Evolutionary conservation across 1,140 invertebrate species (phyloP).

Genomic region (Pogonomyrmex barbatus): DNA sequence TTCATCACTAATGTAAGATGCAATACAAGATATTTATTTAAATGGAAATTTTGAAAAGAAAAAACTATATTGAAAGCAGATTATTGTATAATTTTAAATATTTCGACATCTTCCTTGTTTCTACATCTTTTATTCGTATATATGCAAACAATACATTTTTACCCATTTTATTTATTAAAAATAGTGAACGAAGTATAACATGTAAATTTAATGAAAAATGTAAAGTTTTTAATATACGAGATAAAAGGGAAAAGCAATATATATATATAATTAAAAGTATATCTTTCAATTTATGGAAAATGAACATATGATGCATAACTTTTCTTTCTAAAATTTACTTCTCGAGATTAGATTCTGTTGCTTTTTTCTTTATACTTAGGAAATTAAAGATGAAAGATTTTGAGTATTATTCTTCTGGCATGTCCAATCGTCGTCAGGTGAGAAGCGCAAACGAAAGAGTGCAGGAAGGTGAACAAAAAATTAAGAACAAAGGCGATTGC

Average conservation of each 20-base stretch:
- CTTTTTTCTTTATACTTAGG: background rate
- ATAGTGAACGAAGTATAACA: constrained; percentile 2
- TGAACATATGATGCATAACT: background rate
- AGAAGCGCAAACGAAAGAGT: constrained; percentile 28
- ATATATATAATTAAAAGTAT: background rate
- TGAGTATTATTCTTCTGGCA: background rate
- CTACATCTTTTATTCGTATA: background rate
- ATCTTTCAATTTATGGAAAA: background rate
- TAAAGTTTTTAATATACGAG: background rate
- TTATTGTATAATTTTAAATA: constrained; percentile 5
- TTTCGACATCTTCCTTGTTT: background rate
- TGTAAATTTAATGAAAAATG: background rate
- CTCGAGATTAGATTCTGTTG: background rate
- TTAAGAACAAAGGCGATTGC: constrained; percentile 80
- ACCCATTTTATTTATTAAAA: background rate
- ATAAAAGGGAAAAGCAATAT: background rate
- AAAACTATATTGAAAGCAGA: constrained; percentile 6
- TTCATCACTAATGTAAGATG: constrained; percentile 14
- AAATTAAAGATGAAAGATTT: constrained; percentile 49
- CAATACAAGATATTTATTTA: background rate
- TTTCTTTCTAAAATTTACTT: background rate
- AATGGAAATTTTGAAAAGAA: background rate
- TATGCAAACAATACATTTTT: background rate
- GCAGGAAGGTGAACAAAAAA: constrained; percentile 74
- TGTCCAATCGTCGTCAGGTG: background rate